phyloP scores from a whole-genome alignment of 2,888 invertebrate genomes.

The Petrolisthes manimaculis region DNA sequence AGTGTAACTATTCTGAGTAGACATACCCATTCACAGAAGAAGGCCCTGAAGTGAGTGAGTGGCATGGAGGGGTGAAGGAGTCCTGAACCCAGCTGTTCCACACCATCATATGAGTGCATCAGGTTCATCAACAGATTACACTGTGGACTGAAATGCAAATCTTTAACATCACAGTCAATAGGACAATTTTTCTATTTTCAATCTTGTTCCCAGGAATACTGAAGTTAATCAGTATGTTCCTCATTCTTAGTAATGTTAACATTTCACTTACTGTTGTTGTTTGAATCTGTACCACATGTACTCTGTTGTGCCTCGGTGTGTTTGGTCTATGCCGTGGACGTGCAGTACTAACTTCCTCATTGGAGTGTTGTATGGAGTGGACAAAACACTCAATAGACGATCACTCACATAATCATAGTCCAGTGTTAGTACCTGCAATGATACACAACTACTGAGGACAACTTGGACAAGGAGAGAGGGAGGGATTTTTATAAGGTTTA shows the following conservation, averaged over 20 bases:
- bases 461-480: neutral
- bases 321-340: constrained; percentile 78
- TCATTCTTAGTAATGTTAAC: neutral
- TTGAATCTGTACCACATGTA: constrained; percentile 77
- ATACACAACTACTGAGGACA: neutral
- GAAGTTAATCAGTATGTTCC: neutral
- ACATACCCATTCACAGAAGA: constrained; percentile 79
- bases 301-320: constrained; percentile 77
- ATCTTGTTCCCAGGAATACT: neutral
- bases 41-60: constrained; percentile 79
- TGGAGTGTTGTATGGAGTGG: constrained; percentile 49
- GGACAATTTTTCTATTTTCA: neutral
- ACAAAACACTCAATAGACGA: constrained; percentile 50
- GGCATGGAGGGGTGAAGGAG: constrained; percentile 80
- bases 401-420: constrained; percentile 63
- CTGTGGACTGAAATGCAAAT: constrained; percentile 71
- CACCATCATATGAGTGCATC: constrained; percentile 80
- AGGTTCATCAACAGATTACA: constrained; percentile 76
- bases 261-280: constrained; percentile 70
- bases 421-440: constrained; percentile 54
- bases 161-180: neutral
- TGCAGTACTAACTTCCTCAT: constrained; percentile 78
- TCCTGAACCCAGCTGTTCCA: constrained; percentile 75
- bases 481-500: neutral
- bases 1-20: no score